These are phyloP conservation scores for Tragelaphus strepsiceros DNA, from an alignment of 2,113 vertebrate genomes.

Conservation along the genomic window DNA sequence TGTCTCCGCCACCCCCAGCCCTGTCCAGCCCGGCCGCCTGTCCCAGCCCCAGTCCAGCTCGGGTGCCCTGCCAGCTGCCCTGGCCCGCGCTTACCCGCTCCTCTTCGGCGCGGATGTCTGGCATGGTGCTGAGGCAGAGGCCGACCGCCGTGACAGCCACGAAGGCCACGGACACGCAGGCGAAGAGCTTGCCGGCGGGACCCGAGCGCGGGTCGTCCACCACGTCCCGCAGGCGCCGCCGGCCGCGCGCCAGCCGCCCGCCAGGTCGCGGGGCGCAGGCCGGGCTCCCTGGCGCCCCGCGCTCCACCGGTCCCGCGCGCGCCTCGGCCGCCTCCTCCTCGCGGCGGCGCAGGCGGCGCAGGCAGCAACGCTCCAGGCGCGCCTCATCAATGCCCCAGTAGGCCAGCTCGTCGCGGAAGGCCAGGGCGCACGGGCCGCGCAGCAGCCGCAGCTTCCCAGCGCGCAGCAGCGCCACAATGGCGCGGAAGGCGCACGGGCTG, in stretches of 20 bases:
- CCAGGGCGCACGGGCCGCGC: conserved; percentile 93
- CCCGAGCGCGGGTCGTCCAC: conserved; percentile 96
- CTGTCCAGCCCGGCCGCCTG: too few species aligned
- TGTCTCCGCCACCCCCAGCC: too few species aligned
- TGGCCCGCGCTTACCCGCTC: conserved; percentile 87
- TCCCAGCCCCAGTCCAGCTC: too few species aligned
- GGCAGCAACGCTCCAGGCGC: conserved; percentile 94
- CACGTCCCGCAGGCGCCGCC: conserved; percentile 90
- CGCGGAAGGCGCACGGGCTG: conserved; percentile 94
- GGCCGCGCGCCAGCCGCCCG: conserved; percentile 78
- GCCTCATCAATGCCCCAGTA: conserved; percentile 97
- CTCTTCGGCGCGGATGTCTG: conserved; percentile 94
- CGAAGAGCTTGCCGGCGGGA: conserved; percentile 94
- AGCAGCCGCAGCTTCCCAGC: conserved; percentile 94
- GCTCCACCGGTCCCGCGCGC: conserved; percentile 69
- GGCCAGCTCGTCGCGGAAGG: conserved; percentile 96
- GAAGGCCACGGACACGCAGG: conserved; percentile 92
- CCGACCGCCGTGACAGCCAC: conserved; percentile 95
- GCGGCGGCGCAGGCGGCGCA: conserved; percentile 87
- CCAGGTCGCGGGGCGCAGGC: conserved; percentile 76
- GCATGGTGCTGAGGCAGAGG: conserved; percentile 98
- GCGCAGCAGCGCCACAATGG: conserved; percentile 92
- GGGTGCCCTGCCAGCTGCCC: neutral
- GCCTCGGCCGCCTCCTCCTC: conserved; percentile 92
- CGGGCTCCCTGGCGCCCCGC: neutral